A percentile compares a stretch with the other conserved stretches of the same genome.
phyloP scores from a whole-genome alignment of 2,888 invertebrate genomes.

The Caenorhabditis sp. region DNA sequence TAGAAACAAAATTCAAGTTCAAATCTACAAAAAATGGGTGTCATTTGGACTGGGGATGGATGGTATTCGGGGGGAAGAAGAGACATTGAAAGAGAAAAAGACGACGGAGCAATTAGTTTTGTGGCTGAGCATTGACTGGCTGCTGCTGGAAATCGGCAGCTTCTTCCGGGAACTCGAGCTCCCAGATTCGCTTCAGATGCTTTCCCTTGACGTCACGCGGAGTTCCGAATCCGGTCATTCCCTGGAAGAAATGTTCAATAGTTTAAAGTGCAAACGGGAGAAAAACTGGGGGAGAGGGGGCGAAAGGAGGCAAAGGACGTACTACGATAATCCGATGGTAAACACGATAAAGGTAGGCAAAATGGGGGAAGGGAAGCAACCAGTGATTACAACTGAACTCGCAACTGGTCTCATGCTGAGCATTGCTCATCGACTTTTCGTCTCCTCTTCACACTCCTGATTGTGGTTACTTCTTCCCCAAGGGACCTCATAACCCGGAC shows the following conservation, averaged over 20 bases:
- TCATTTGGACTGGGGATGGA: not conserved
- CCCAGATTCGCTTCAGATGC: constrained; percentile 83
- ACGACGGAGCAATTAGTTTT: too few species aligned
- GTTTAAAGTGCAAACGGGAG: constrained; percentile 41
- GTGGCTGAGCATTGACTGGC: constrained; percentile 57
- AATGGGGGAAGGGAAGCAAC: constrained; percentile 6
- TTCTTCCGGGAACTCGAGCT: constrained; percentile 83
- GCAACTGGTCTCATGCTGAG: constrained; percentile 34
- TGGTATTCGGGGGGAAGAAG: not conserved
- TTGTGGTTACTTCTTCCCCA: constrained; percentile 2
- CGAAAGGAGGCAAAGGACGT: constrained; percentile 7
- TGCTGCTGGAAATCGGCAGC: constrained; percentile 69
- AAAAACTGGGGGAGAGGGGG: too few species aligned
- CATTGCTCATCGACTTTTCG: not conserved
- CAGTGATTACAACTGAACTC: constrained; percentile 47
- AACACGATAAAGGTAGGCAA: constrained; percentile 21
- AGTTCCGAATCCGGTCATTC: constrained; percentile 83
- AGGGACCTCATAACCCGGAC: constrained; percentile 18
- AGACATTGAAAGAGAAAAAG: not conserved
- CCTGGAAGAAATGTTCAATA: constrained; percentile 63
- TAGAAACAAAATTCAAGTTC: constrained; percentile 20
- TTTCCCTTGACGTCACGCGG: constrained; percentile 83
- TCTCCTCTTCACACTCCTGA: not conserved
- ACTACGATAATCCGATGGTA: constrained; percentile 58
- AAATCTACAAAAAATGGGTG: constrained; percentile 44